phyloP scores from a whole-genome alignment of 2,888 invertebrate genomes.

The Sclerodermus sp. region DNA sequence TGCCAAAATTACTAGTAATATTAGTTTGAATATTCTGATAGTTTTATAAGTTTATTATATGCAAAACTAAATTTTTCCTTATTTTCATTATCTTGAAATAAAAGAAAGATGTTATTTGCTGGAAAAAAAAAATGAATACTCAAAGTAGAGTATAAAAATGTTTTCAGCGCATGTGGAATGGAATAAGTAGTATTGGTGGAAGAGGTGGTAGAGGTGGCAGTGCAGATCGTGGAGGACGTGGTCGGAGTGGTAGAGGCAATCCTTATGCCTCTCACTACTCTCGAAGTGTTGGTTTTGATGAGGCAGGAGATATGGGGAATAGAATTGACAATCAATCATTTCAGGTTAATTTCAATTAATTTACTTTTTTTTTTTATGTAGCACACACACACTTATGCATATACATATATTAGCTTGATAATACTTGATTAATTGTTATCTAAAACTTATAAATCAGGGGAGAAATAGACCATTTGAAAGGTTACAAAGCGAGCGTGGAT shows the following conservation, averaged over 20 bases:
- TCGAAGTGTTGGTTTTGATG: constrained; percentile 58
- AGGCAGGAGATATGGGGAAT: constrained; percentile 50
- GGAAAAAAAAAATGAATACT: neutral
- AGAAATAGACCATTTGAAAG: constrained; percentile 53
- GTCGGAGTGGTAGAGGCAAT: constrained; percentile 54
- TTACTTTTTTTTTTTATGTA: too few relatives aligned
- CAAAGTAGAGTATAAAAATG: neutral
- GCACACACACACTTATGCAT: too few relatives aligned
- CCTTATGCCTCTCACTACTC: constrained; percentile 55
- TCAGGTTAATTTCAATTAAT: constrained; percentile 35
- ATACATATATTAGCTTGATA: neutral
- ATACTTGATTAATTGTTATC: neutral
- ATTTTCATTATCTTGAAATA: constrained; percentile 7
- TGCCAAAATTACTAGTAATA: constrained; percentile 32
- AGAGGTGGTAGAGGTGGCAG: constrained; percentile 54
- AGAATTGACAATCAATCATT: constrained; percentile 50
- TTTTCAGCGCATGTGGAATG: constrained; percentile 63
- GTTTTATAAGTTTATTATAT: neutral
- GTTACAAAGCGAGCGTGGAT: constrained; percentile 59
- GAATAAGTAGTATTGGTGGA: constrained; percentile 61
- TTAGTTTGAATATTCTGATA: constrained; percentile 11
- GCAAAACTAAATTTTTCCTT: constrained; percentile 9
- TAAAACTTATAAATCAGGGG: constrained; percentile 28
- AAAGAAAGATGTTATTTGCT: neutral
- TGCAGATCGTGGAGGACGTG: constrained; percentile 56